Base-by-base conservation (phyloP, 1,140 invertebrate species). In the Centruroides vittatus region DNA sequence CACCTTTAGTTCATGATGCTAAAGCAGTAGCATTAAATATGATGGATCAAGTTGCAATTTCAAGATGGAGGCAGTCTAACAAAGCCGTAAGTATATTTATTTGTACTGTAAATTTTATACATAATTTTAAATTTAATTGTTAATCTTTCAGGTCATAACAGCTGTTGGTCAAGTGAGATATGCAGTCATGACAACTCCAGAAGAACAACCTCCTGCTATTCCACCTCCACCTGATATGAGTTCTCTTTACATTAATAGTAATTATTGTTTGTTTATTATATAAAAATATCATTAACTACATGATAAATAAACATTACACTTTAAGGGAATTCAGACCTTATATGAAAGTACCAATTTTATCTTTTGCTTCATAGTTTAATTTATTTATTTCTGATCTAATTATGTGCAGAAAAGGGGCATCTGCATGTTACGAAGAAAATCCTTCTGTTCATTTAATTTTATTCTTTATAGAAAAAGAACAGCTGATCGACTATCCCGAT, bases 1-100 rank as follows among this genome's bases (percentile, higher is more conserved):
- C 93, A 55, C 88, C 90, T 57, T 95, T 98, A 86, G 93, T 99
- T 35, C 86, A 89, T 69, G 82, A 89, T 77, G 95, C 95, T 55
- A 98, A 97, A 76, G 77, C 79, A 51, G 88, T 99, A 34, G 93
- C 95, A 6, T 83, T 93, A 61, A 88, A 92, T 71, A 89, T 88
- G 0, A 78, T 82, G 36, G 88, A 98, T 77, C 75, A 76, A 10
- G 74, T 74, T 13, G 85, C 88, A 41, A 82, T 84, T 34, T 83
- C 84, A 10, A 80, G 81, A 68, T 99, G 95, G 95, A 81, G 93
- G 66, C 83, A 87, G 68, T 84, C 88, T 60, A 98, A 98, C 75
- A 82, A 85, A 67, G 81, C 84, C 68, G 88, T 89, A 76, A 79
- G 79, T 53, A 10, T 35, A 57, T 23, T 35, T 9, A 34, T 5